phyloP scores from a whole-genome alignment of 2,113 vertebrate genomes.

The Scomber scombrus region DNA sequence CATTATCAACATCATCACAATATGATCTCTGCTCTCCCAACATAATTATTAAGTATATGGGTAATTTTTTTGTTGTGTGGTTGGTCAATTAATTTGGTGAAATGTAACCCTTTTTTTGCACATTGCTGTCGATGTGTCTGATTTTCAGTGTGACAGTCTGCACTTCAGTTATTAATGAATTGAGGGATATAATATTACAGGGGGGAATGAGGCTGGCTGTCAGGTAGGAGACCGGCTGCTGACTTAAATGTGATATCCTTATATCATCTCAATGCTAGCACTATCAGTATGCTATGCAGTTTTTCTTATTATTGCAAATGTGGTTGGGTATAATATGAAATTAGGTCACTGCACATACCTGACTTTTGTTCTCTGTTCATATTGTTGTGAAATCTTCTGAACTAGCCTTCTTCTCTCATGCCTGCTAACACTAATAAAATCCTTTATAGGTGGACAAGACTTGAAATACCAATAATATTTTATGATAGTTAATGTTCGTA shows the following conservation, averaged over 20 bases:
- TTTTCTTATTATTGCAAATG: conserved; percentile 12
- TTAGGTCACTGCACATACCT: conserved; percentile 9
- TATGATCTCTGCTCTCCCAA: neutral
- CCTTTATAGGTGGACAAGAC: too few relatives aligned
- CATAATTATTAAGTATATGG: neutral
- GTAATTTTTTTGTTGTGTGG: neutral
- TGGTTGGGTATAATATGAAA: conserved; percentile 3
- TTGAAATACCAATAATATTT: neutral
- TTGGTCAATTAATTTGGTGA: neutral
- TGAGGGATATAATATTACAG: neutral
- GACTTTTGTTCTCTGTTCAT: neutral
- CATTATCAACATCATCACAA: neutral
- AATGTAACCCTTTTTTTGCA: neutral
- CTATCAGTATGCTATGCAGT: conserved; percentile 1
- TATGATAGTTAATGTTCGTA: neutral
- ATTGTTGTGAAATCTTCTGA: neutral
- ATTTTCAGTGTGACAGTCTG: neutral
- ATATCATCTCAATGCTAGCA: neutral
- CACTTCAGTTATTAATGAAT: conserved; percentile 4
- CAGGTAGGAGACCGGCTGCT: neutral
- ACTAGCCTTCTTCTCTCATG: neutral
- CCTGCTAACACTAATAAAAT: neutral
- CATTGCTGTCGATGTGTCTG: neutral
- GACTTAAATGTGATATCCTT: neutral
- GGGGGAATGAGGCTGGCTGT: neutral